Percentiles rank a stretch among this genome's conserved stretches.
Evolutionary conservation across 1,140 invertebrate genomes (phyloP).

Genomic region (Ostrea denselamellosa): DNA sequence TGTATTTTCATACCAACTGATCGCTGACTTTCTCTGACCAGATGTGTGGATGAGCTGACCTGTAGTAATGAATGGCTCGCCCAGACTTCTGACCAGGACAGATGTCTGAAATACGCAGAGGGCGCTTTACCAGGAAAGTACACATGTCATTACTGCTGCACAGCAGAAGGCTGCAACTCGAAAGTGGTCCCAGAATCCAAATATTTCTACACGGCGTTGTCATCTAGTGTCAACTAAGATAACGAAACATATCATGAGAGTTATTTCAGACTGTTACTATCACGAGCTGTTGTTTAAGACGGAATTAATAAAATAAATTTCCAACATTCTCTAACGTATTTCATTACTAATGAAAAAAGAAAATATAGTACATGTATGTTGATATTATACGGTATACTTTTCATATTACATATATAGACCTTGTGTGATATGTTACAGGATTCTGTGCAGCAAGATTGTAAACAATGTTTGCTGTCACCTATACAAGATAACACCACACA

Average conservation of each 20-base stretch:
- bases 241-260: neutral
- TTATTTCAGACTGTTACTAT: neutral
- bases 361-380: too few species aligned
- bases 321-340: too few species aligned
- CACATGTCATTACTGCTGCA: conserved; percentile 47
- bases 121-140: neutral
- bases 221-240: neutral
- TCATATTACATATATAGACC: too few species aligned
- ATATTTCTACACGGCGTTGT: neutral
- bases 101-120: conserved; percentile 40
- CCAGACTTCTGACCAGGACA: conserved; percentile 42
- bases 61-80: conserved; percentile 45
- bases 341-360: too few species aligned
- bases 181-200: conserved; percentile 19
- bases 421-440: too few species aligned
- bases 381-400: too few species aligned
- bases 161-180: conserved; percentile 39
- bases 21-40: neutral
- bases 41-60: conserved; percentile 29
- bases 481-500: too few species aligned
- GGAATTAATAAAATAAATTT: too few species aligned
- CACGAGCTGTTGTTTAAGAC: neutral
- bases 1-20: too few species aligned
- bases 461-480: too few species aligned
- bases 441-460: too few species aligned